These are phyloP conservation scores for Heliconius charithonia DNA, from an alignment of 2,888 invertebrate species.

Conservation along the genomic window DNA sequence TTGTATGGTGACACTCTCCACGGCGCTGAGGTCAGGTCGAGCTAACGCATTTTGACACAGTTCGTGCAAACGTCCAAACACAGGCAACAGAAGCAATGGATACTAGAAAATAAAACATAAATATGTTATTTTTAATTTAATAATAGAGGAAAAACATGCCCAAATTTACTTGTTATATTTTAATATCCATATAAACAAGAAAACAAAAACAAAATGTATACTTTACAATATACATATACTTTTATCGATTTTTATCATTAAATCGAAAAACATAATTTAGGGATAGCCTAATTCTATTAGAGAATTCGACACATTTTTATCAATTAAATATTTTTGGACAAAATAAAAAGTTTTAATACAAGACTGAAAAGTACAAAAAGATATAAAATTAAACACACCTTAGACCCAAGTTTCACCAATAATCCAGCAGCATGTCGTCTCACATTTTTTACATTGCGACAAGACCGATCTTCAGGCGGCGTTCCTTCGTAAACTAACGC, in stretches of 20 bases:
- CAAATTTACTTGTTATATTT: not conserved
- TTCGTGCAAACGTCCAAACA: constrained; percentile 92
- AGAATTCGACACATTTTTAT: too few relatives aligned
- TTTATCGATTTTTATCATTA: too few relatives aligned
- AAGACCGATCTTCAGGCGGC: constrained; percentile 85
- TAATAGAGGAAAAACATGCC: not conserved
- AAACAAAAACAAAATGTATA: too few relatives aligned
- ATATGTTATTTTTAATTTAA: not conserved
- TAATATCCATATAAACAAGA: too few relatives aligned
- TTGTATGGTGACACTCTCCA: constrained; percentile 91
- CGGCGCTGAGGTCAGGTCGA: constrained; percentile 89
- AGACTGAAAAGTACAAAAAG: not conserved
- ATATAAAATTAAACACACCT: constrained; percentile 63
- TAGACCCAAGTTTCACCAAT: constrained; percentile 94
- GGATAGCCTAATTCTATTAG: too few relatives aligned
- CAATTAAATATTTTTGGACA: too few relatives aligned
- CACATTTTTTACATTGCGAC: constrained; percentile 91
- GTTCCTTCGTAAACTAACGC: constrained; percentile 89
- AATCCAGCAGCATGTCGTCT: constrained; percentile 94
- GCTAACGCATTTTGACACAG: constrained; percentile 89
- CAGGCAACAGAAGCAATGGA: constrained; percentile 92
- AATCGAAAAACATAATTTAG: too few relatives aligned
- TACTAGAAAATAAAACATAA: constrained; percentile 72
- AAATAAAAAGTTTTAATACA: too few relatives aligned
- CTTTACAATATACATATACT: too few relatives aligned